These are phyloP conservation scores for Spinus pinus DNA, from an alignment of 2,797 vertebrate species.

Conservation along the genomic window DNA sequence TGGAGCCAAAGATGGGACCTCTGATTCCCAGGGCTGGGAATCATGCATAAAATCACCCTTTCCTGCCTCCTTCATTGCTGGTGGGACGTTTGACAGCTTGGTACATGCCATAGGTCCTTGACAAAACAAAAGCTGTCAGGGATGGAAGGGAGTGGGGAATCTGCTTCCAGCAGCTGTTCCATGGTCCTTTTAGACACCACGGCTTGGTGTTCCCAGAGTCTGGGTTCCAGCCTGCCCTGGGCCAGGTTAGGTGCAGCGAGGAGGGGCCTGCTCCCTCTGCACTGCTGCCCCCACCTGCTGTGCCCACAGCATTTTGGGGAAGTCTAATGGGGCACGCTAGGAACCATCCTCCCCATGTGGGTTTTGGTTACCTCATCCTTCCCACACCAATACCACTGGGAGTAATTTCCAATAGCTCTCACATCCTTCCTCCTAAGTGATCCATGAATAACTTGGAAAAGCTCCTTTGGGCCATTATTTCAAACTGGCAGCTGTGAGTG, in stretches of 20 bases:
- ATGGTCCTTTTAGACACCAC: background rate
- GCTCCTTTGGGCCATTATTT: background rate
- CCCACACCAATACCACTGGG: background rate
- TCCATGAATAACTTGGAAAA: background rate
- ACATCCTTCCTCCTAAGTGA: background rate
- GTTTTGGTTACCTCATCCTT: background rate
- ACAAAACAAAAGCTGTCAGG: background rate
- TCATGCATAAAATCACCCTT: background rate
- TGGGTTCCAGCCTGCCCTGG: background rate
- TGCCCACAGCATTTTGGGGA: background rate
- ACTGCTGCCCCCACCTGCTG: background rate
- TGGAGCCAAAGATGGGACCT: background rate
- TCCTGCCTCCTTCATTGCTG: background rate
- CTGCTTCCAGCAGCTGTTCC: background rate
- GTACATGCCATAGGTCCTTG: background rate
- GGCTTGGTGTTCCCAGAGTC: background rate
- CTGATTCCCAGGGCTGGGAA: background rate
- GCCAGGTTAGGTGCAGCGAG: fast-evolving
- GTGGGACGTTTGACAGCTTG: background rate
- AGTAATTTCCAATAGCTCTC: background rate
- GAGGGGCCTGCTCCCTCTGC: background rate
- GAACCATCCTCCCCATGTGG: background rate
- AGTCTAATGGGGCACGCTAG: fast-evolving
- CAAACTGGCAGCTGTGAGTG: background rate
- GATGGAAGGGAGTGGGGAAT: background rate